A percentile compares a stretch with the other conserved stretches of the same genome.
These are phyloP conservation scores for Neodon shergylaensis DNA, from an alignment of 2,113 vertebrate genomes.

Conservation along the genomic window DNA sequence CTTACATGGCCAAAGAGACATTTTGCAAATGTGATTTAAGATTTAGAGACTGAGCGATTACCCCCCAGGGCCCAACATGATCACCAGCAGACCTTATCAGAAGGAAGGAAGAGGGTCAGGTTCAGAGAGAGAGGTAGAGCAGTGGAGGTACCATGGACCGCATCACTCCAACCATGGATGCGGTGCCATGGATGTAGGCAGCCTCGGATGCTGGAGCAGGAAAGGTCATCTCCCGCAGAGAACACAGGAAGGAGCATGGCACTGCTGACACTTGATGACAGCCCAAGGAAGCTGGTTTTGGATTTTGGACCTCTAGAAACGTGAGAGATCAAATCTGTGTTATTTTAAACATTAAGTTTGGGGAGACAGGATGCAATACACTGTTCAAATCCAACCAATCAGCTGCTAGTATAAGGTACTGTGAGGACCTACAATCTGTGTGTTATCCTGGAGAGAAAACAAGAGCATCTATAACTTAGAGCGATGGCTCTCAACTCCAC, in stretches of 20 bases:
- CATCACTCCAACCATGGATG: too few species aligned
- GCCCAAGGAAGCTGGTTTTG: background rate
- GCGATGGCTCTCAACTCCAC: background rate
- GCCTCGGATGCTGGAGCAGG: background rate
- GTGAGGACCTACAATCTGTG: background rate
- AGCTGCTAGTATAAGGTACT: background rate
- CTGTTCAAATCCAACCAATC: background rate
- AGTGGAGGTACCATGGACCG: background rate
- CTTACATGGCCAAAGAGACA: background rate
- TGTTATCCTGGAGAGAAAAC: background rate
- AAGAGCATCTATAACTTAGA: background rate
- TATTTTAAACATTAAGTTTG: background rate
- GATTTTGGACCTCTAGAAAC: slow-evolving; percentile 10
- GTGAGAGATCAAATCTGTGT: background rate
- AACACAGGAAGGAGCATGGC: background rate
- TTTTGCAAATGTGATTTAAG: slow-evolving; percentile 39
- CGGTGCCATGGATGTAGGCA: background rate
- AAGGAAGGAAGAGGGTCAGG: background rate
- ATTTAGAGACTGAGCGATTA: background rate
- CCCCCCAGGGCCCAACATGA: background rate
- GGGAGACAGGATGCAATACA: background rate
- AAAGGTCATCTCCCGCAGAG: background rate
- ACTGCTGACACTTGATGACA: background rate
- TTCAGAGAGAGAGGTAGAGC: background rate
- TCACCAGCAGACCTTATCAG: slow-evolving; percentile 12